These are phyloP conservation scores for Prorops nasuta DNA, from an alignment of 1,140 invertebrate species.

Conservation along the genomic window DNA sequence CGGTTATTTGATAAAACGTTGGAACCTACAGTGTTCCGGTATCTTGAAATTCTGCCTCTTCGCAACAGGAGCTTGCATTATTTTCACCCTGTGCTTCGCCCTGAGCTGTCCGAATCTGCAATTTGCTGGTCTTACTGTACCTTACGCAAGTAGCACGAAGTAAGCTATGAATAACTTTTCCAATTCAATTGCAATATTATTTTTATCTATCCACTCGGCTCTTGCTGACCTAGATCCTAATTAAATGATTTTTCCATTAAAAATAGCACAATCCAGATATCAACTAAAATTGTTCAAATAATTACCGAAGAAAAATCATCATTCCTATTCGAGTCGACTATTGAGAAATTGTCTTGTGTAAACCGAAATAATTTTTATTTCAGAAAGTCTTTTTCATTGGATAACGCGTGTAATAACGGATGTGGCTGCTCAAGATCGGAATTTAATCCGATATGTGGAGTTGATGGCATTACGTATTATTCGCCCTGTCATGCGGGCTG, in stretches of 20 bases:
- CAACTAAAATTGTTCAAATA: no score
- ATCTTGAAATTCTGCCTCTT: constrained; percentile 74
- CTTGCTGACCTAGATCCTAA: no score
- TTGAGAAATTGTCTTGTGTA: no score
- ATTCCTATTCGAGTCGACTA: no score
- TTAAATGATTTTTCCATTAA: no score
- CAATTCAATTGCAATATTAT: not conserved
- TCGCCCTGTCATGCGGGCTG: constrained; percentile 85
- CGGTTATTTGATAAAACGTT: constrained; percentile 75
- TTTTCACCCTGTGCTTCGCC: constrained; percentile 67
- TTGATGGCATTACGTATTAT: constrained; percentile 77
- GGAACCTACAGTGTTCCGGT: constrained; percentile 69
- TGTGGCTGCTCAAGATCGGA: constrained; percentile 62
- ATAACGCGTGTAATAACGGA: constrained; percentile 62
- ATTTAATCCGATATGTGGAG: constrained; percentile 73
- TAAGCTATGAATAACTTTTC: no score
- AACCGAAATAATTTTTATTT: constrained; percentile 12
- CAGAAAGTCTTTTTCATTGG: constrained; percentile 41
- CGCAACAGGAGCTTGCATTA: constrained; percentile 60
- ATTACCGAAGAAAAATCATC: no score
- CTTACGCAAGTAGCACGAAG: constrained; percentile 55
- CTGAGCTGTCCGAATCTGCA: constrained; percentile 71
- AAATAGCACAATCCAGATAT: no score
- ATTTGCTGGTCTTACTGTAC: constrained; percentile 72
- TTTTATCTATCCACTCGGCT: no score